A percentile compares a stretch with the other conserved stretches of the same genome.
These are phyloP conservation scores for Hydrophis major DNA, from an alignment of 2,797 vertebrate genomes.

Conservation along the genomic window DNA sequence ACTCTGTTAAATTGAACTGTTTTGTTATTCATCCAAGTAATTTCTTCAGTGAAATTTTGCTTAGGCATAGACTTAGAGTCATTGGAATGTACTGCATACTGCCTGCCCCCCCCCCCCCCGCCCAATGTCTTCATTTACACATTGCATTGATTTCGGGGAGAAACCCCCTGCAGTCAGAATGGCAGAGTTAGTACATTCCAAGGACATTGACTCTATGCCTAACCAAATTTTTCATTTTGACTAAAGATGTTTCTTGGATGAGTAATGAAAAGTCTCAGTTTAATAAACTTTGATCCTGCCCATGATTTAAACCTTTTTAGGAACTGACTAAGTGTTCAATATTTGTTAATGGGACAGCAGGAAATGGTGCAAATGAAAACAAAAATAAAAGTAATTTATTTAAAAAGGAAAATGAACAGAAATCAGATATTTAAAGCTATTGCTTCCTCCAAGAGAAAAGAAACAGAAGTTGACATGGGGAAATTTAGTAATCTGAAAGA, in stretches of 20 bases:
- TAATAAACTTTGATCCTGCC: background rate
- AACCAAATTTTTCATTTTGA: background rate
- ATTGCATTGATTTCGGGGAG: background rate
- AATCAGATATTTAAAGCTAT: background rate
- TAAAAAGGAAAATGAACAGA: background rate
- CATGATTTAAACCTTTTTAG: background rate
- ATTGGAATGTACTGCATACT: background rate
- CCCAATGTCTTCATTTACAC: background rate
- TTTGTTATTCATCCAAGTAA: background rate
- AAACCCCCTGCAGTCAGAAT: background rate
- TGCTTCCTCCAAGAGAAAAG: background rate
- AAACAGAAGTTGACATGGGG: background rate
- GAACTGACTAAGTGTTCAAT: background rate
- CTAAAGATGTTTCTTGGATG: background rate
- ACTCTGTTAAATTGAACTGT: background rate
- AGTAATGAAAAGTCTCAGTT: background rate
- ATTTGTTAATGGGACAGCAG: background rate
- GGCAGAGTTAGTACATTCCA: background rate
- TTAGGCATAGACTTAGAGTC: background rate
- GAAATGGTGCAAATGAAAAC: background rate
- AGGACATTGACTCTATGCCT: background rate
- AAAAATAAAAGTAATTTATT: background rate
- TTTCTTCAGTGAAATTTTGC: background rate
- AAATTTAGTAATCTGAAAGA: background rate
- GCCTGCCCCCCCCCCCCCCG: too few species aligned